Evolutionary conservation across 2,797 vertebrate species (phyloP).

Genomic region (Labeo calbasu): DNA sequence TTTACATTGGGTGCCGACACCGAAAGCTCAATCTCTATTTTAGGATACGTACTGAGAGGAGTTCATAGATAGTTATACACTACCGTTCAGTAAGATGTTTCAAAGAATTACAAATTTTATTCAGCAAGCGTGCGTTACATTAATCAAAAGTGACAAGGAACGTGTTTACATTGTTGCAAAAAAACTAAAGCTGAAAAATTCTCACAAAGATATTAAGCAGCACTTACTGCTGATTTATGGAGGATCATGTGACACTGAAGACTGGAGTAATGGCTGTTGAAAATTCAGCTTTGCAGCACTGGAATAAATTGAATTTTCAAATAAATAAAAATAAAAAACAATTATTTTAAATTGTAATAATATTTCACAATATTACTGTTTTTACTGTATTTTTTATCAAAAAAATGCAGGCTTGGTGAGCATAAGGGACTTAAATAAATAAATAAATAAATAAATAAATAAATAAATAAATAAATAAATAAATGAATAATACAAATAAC

Average conservation of each 20-base stretch:
- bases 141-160: not conserved
- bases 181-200: not conserved
- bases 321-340: not conserved
- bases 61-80: not conserved
- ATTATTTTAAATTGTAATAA: not conserved
- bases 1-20: slow-evolving; percentile 18
- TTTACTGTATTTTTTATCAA: not conserved
- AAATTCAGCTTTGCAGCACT: not conserved
- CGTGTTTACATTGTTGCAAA: not conserved
- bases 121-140: not conserved
- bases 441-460: no score
- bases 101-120: not conserved
- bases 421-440: not conserved
- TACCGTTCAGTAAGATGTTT: not conserved
- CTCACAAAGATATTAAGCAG: not conserved
- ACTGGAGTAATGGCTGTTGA: not conserved
- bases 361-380: not conserved
- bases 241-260: not conserved
- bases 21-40: slow-evolving; percentile 1
- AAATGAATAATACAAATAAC: no score
- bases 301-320: not conserved
- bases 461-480: no score
- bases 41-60: slow-evolving; percentile 5
- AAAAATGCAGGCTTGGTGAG: not conserved
- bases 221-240: not conserved